Conservation (phyloP, 2,113 vertebrate species). For the Alectura lathami region DNA sequence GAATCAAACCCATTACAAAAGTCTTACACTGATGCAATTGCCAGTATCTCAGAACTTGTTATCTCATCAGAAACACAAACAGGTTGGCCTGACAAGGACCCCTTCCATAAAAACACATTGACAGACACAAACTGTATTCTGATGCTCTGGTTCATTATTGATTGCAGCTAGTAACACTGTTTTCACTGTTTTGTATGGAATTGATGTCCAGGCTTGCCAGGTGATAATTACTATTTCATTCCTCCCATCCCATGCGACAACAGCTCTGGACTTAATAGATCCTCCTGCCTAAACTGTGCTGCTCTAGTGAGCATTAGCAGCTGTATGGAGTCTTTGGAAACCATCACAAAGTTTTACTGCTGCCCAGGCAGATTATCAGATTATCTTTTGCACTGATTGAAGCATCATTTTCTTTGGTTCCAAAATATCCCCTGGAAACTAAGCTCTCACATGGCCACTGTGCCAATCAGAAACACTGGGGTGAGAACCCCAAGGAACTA, state of each 20-base stretch:
- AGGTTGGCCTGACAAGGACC: background rate
- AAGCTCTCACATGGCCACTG: accelerated
- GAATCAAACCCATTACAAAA: background rate
- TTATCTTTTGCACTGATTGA: background rate
- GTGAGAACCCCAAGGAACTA: background rate
- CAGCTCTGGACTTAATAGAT: background rate
- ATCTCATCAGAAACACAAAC: background rate
- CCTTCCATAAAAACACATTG: background rate
- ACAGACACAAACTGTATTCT: conserved; percentile 19
- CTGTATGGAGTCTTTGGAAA: background rate
- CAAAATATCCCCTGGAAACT: background rate
- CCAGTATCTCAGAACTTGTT: background rate
- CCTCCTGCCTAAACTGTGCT: background rate
- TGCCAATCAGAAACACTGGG: background rate
- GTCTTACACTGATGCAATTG: background rate
- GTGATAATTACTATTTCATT: background rate
- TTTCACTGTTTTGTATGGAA: background rate
- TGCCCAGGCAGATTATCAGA: background rate
- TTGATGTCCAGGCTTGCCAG: background rate
- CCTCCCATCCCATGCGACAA: background rate
- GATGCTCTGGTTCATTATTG: conserved; percentile 8
- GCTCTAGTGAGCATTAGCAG: background rate
- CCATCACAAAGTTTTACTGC: background rate
- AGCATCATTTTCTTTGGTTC: background rate
- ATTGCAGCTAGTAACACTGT: background rate